Percentiles rank a stretch among this genome's conserved stretches.
Conservation (phyloP, 2,797 vertebrate species). For the Anabacerthia variegaticeps region DNA sequence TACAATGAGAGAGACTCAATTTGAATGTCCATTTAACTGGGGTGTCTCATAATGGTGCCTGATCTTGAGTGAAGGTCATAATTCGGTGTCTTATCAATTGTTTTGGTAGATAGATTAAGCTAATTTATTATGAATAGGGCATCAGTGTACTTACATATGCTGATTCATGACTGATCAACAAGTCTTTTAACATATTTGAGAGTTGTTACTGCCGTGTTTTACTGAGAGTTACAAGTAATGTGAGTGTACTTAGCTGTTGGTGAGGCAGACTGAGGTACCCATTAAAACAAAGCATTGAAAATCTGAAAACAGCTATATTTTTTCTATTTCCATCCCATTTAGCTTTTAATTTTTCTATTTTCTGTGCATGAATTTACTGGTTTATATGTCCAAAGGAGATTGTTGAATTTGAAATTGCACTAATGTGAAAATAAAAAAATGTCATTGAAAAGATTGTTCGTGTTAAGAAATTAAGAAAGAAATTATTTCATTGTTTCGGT, state of each 20-base stretch:
- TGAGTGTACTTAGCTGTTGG: background rate
- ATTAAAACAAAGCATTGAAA: background rate
- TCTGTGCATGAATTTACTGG: background rate
- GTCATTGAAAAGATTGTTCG: background rate
- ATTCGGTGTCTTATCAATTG: background rate
- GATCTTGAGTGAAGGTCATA: background rate
- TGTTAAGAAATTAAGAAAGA: background rate
- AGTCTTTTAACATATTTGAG: background rate
- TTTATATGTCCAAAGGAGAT: background rate
- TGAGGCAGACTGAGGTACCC: background rate
- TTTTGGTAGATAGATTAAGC: background rate
- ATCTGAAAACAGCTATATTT: background rate
- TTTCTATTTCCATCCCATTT: background rate
- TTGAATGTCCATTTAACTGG: background rate
- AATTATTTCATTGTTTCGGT: background rate
- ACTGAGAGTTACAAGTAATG: background rate
- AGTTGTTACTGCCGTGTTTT: background rate
- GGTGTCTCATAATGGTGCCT: background rate
- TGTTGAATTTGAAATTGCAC: background rate
- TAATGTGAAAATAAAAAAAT: background rate
- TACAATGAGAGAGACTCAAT: background rate
- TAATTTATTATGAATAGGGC: background rate
- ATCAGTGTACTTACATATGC: accelerated
- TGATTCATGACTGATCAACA: background rate
- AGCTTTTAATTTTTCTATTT: background rate